Evolutionary conservation across 2,888 invertebrate genomes (phyloP), one percentile per base, ranked within the genome.

Genomic region (Melieria crassipennis): DNA sequence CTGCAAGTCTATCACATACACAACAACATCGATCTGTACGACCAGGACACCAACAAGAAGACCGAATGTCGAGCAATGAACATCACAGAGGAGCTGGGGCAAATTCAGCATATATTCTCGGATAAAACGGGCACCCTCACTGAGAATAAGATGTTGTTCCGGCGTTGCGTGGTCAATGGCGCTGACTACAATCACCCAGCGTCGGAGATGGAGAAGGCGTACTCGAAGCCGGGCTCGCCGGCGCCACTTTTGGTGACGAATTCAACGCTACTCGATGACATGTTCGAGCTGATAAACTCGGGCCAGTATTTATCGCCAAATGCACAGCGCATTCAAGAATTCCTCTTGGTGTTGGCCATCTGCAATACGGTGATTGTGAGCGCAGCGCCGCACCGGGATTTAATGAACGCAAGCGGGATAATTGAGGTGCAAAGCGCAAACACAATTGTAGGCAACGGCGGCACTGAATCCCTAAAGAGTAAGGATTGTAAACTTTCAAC

Each of bases 61-160:
- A 91, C 94, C 69, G 93, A 97, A 87, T 99, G 98, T 85, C 92
- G 97, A 56, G 97, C 98, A 57, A 90, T 97, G 83, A 98, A 99
- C 86, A 98, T 99, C 76, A 97, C 98, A 0, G 98, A 99, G 87
- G 98, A 99, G 87, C 89, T 99, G 79, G 99, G 99, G 1, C 98
- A 99, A 88, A 90, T 95, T 64, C 93, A 96, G 82, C 98, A 98
- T 83, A 91, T 99, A 76, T 98, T 99, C 88, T 96, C 96, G 9
- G 99, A 99, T 86, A 99, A 99, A 88, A 99, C 99, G 1, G 99
- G 99, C 6, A 99, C 99, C 3, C 88, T 99, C 70, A 99, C 99
- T 0, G 98, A 98, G 87, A 99, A 99, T 86, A 93, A 96, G 87
- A 99, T 99, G 98, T 91, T 97, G 82, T 99, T 99, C 87, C 91